These are phyloP conservation scores for Myodes glareolus DNA, from an alignment of 2,113 vertebrate genomes.

Conservation along the genomic window DNA sequence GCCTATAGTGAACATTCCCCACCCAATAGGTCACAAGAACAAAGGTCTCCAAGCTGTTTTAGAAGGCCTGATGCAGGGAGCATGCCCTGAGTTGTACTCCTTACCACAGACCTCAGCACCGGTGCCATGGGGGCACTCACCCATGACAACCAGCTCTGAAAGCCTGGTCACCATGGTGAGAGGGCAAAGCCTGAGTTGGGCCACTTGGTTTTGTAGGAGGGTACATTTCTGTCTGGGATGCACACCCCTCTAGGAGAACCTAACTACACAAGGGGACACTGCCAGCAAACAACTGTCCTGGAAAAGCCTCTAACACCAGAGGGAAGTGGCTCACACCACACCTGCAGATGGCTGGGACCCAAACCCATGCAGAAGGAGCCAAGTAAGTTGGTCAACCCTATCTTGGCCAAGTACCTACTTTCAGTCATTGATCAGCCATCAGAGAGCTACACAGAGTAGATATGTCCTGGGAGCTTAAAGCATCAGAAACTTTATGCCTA, in stretches of 20 bases:
- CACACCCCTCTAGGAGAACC: background rate
- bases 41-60: background rate
- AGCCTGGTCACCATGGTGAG: background rate
- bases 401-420: background rate
- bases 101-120: accelerated
- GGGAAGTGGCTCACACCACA: background rate
- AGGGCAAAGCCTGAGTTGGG: background rate
- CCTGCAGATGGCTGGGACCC: background rate
- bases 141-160: background rate
- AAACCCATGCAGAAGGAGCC: too few species aligned
- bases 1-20: background rate
- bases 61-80: background rate
- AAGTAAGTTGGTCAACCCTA: background rate
- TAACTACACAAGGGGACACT: accelerated
- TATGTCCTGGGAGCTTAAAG: too few species aligned
- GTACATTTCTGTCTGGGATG: background rate
- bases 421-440: background rate
- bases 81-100: background rate
- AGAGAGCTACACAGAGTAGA: background rate
- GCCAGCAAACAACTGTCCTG: background rate
- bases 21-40: background rate
- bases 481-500: background rate
- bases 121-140: accelerated
- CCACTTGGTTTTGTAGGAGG: too few species aligned
- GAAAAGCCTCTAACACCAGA: background rate